These are phyloP conservation scores for Mesopsocus fuscifrons DNA, from an alignment of 2,888 invertebrate genomes.

Conservation along the genomic window DNA sequence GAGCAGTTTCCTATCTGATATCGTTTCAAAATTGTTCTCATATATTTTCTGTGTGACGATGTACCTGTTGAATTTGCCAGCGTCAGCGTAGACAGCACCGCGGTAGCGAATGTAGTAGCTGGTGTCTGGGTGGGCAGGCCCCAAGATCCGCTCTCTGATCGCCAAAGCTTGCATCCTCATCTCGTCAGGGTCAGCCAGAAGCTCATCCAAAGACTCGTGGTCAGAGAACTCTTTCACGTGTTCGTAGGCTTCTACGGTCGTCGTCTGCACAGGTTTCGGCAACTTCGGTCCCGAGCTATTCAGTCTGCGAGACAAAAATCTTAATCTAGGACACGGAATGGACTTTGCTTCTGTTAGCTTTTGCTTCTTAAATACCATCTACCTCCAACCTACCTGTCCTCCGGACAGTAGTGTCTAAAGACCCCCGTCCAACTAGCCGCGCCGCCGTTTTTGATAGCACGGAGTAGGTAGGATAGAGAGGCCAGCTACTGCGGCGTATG, in stretches of 20 bases:
- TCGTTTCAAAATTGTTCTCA: no score
- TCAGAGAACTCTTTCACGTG: slow-evolving; percentile 66
- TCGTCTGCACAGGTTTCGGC: slow-evolving; percentile 49
- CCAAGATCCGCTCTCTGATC: slow-evolving; percentile 21
- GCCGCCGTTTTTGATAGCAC: no score
- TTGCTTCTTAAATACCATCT: no score
- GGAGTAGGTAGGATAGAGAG: no score
- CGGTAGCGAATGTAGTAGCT: slow-evolving; percentile 89
- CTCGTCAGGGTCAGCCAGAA: slow-evolving; percentile 84
- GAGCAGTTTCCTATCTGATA: no score
- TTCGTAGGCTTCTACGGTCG: slow-evolving; percentile 73
- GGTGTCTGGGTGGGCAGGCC: slow-evolving; percentile 90
- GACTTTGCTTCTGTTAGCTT: no score
- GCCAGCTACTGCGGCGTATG: no score
- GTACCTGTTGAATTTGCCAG: slow-evolving; percentile 66
- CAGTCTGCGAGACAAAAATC: neutral
- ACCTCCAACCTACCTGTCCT: no score
- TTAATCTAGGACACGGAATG: no score
- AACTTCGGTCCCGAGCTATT: slow-evolving; percentile 21
- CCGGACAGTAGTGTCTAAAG: no score
- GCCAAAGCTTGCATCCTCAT: slow-evolving; percentile 67
- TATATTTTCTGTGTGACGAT: no score
- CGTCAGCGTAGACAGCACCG: slow-evolving; percentile 86
- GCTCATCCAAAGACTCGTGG: slow-evolving; percentile 58
- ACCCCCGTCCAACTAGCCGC: no score